Evolutionary conservation across 1,140 invertebrate genomes (phyloP).

Genomic region (Drosophila fuyamai): DNA sequence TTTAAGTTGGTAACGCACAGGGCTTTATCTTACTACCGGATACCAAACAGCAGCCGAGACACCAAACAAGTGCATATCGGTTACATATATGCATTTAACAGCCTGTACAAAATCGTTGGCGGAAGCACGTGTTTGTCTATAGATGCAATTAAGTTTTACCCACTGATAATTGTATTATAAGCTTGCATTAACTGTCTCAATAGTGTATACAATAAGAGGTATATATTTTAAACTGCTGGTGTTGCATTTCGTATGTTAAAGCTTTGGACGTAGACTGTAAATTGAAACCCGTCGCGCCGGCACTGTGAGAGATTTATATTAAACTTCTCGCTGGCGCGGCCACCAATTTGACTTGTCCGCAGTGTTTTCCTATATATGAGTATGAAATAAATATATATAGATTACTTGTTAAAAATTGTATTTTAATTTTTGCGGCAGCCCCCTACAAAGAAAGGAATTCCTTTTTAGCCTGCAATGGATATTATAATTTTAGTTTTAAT

Average conservation of each 20-base stretch:
- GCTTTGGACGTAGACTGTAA: constrained; percentile 54
- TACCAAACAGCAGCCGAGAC: constrained; percentile 23
- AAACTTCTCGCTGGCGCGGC: constrained; percentile 73
- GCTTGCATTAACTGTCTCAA: constrained; percentile 40
- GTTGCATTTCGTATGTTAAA: constrained; percentile 50
- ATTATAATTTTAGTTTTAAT: too few relatives aligned
- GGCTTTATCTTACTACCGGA: constrained; percentile 40
- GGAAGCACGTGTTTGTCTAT: constrained; percentile 37
- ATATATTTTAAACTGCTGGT: constrained; percentile 32
- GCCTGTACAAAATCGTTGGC: constrained; percentile 54
- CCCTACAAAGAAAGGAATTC: too few relatives aligned
- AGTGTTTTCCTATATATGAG: constrained; percentile 46
- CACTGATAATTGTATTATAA: constrained; percentile 69
- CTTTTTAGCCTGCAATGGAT: too few relatives aligned
- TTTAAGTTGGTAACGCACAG: constrained; percentile 59
- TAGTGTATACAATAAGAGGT: constrained; percentile 49
- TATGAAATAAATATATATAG: constrained; percentile 39
- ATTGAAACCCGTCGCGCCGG: constrained; percentile 29
- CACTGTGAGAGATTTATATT: constrained; percentile 83
- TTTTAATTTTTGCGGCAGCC: background rate
- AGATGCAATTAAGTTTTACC: constrained; percentile 73
- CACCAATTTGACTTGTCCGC: constrained; percentile 44
- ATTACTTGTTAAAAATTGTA: constrained; percentile 19
- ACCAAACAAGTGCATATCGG: constrained; percentile 14
- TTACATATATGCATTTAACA: constrained; percentile 58